Percentiles rank a stretch among this genome's conserved stretches.
Conservation (phyloP, 2,888 invertebrate genomes). For the Lasius platythorax region DNA sequence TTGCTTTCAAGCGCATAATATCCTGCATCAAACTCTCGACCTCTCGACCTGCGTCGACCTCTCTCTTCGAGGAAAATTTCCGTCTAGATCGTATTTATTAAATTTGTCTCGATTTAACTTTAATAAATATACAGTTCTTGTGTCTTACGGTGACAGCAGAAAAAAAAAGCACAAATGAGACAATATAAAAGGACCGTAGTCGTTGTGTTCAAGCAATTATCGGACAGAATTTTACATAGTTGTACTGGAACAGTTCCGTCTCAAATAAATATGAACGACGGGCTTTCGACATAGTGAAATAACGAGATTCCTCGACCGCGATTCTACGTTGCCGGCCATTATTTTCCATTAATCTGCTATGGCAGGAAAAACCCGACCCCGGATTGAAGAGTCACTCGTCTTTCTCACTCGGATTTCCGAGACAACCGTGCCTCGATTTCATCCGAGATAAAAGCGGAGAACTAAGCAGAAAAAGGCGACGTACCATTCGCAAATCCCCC, state of each 20-base stretch:
- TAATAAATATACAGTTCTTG: conserved; percentile 72
- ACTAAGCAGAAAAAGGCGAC: conserved; percentile 21
- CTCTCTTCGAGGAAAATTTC: conserved; percentile 32
- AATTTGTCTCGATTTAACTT: conserved; percentile 73
- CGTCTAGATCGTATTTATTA: conserved; percentile 79
- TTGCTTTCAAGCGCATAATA: conserved; percentile 61
- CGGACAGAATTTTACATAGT: conserved; percentile 22
- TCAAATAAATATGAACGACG: conserved; percentile 52
- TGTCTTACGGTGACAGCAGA: background rate
- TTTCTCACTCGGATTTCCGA: conserved; percentile 48
- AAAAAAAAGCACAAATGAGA: conserved; percentile 42
- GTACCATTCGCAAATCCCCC: conserved; percentile 17
- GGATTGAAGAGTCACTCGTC: conserved; percentile 53
- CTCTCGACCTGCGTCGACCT: conserved; percentile 44
- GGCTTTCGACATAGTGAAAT: conserved; percentile 15
- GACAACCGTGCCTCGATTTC: conserved; percentile 38
- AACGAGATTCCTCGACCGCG: conserved; percentile 53
- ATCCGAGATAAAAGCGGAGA: conserved; percentile 41
- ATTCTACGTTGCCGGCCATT: conserved; percentile 33
- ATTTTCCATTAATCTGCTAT: conserved; percentile 53
- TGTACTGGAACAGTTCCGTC: conserved; percentile 25
- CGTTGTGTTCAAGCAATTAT: conserved; percentile 39
- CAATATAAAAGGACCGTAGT: conserved; percentile 1
- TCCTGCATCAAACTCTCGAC: conserved; percentile 57
- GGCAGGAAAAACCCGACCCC: conserved; percentile 32